Evolutionary conservation across 2,888 invertebrate genomes (phyloP).

Genomic region (Ichneumoninae sp.): DNA sequence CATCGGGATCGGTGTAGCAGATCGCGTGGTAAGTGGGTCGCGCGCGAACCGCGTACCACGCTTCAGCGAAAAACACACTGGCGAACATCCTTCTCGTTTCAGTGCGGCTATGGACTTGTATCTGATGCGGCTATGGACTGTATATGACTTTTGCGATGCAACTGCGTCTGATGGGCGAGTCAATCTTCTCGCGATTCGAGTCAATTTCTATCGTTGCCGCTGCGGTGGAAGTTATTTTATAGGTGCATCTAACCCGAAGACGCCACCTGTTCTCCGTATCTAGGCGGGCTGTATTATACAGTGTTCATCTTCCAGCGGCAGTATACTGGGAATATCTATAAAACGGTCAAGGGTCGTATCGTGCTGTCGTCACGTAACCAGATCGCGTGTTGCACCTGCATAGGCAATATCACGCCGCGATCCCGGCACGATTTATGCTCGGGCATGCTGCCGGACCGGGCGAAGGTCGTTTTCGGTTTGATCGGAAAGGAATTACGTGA

Average conservation of each 20-base stretch:
- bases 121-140: background rate
- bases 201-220: background rate
- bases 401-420: constrained; percentile 23
- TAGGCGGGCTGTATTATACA: background rate
- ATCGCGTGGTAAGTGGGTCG: constrained; percentile 61
- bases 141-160: background rate
- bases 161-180: background rate
- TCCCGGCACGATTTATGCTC: constrained; percentile 33
- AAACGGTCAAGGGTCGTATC: constrained; percentile 56
- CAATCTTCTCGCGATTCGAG: constrained; percentile 1
- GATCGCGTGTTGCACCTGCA: constrained; percentile 41
- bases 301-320: background rate
- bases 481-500: constrained; percentile 38
- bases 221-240: background rate
- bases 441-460: constrained; percentile 17
- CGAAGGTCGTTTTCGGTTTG: constrained; percentile 17
- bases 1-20: constrained; percentile 57
- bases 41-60: constrained; percentile 29
- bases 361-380: constrained; percentile 48
- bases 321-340: background rate
- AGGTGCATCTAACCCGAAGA: background rate
- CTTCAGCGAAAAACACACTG: constrained; percentile 38
- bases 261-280: background rate
- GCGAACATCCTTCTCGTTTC: constrained; percentile 18
- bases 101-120: background rate